A percentile compares a stretch with the other conserved stretches of the same genome.
Evolutionary conservation across 2,797 vertebrate genomes (phyloP).

Genomic region (Champsocephalus gunnari): DNA sequence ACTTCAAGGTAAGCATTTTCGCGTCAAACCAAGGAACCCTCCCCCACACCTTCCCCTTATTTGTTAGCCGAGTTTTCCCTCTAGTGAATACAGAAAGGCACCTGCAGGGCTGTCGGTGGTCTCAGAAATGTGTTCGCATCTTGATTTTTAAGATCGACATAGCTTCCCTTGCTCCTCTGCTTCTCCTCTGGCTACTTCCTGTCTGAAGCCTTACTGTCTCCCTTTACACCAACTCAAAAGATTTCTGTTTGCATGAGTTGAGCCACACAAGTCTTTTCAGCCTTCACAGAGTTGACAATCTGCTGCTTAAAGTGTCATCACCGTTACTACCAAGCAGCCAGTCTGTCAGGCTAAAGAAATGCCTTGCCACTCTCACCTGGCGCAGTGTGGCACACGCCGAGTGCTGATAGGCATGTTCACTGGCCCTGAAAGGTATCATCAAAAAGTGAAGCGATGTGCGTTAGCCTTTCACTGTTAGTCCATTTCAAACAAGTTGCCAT

Average conservation of each 20-base stretch:
- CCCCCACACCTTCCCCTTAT: not conserved
- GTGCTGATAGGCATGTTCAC: conserved; percentile 68
- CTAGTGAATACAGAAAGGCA: conserved; percentile 39
- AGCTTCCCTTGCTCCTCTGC: conserved; percentile 29
- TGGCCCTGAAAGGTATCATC: conserved; percentile 70
- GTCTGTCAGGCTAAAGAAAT: conserved; percentile 66
- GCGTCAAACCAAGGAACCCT: conserved; percentile 65
- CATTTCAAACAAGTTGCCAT: conserved; percentile 31
- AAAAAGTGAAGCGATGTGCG: conserved; percentile 32
- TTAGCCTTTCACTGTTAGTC: conserved; percentile 48
- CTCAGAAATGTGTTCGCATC: conserved; percentile 41
- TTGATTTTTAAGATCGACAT: conserved; percentile 47
- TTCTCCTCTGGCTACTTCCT: conserved; percentile 47
- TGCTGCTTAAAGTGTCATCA: conserved; percentile 75
- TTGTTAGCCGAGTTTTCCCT: conserved; percentile 39
- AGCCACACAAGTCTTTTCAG: conserved; percentile 73
- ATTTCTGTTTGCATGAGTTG: conserved; percentile 72
- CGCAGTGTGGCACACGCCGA: conserved; percentile 54
- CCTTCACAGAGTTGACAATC: conserved; percentile 72
- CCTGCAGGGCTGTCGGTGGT: conserved; percentile 46
- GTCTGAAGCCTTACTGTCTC: conserved; percentile 63
- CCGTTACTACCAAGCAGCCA: conserved; percentile 70
- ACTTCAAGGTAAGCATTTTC: conserved; percentile 82
- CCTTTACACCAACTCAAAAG: conserved; percentile 61
- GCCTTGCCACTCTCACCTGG: conserved; percentile 65